Evolutionary conservation across 2,888 invertebrate genomes (phyloP).

Genomic region (Synanthedon andrenaeformis): DNA sequence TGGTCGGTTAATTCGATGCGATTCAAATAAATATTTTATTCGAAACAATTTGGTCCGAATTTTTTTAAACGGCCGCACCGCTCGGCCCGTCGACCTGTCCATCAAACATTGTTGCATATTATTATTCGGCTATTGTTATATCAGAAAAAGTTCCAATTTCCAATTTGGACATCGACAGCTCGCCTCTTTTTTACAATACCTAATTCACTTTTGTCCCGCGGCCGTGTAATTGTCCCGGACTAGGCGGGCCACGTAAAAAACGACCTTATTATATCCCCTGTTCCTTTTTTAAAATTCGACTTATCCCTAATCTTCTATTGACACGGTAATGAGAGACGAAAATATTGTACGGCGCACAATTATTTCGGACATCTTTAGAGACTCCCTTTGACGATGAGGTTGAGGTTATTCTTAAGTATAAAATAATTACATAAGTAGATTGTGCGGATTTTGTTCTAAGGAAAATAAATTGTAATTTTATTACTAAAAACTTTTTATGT

Average conservation of each 20-base stretch:
- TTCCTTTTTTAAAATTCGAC: conserved; percentile 50
- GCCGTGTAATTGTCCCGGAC: conserved; percentile 40
- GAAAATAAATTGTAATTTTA: too few relatives aligned
- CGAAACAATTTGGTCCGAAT: conserved; percentile 17
- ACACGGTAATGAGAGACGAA: conserved; percentile 63
- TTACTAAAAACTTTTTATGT: too few relatives aligned
- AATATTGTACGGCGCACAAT: conserved; percentile 50
- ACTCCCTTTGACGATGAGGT: conserved; percentile 1
- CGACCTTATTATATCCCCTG: conserved; percentile 33
- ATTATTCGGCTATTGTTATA: conserved; percentile 47
- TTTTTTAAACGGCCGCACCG: conserved; percentile 31
- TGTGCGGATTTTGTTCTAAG: too few relatives aligned
- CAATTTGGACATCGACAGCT: conserved; percentile 37
- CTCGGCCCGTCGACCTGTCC: conserved; percentile 41
- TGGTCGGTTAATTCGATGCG: conserved; percentile 58
- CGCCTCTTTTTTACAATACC: conserved; percentile 20
- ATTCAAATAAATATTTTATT: conserved; percentile 22
- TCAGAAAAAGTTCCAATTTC: conserved; percentile 24
- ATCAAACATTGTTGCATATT: conserved; percentile 53
- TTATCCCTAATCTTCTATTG: conserved; percentile 70
- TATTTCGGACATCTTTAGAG: conserved; percentile 26
- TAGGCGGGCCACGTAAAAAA: conserved; percentile 45
- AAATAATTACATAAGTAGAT: not conserved
- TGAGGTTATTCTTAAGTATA: not conserved
- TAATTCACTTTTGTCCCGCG: conserved; percentile 50